phyloP scores from a whole-genome alignment of 2,113 vertebrate genomes.

The Oenanthe oenanthe region DNA sequence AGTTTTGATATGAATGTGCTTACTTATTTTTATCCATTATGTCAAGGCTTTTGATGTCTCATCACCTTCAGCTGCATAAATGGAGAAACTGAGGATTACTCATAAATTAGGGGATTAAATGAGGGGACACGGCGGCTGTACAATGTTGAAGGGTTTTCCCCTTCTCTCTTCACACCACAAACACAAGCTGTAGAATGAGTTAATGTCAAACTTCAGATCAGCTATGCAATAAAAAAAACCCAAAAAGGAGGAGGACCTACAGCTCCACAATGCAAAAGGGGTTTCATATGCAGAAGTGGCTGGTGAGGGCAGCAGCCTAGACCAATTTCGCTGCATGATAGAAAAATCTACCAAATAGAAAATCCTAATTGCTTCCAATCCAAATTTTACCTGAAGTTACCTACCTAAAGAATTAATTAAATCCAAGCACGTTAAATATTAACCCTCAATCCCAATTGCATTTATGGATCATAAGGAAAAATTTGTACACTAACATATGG shows the following conservation, averaged over 20 bases:
- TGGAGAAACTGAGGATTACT: neutral
- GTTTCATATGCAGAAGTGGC: neutral
- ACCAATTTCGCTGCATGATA: neutral
- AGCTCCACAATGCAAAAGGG: neutral
- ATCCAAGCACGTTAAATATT: conserved; percentile 80
- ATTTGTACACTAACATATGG: conserved; percentile 80
- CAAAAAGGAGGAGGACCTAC: neutral
- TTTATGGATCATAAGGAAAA: conserved; percentile 81
- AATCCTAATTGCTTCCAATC: neutral
- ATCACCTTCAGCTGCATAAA: neutral
- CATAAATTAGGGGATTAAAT: neutral
- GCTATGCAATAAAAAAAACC: neutral
- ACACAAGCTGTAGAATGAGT: neutral
- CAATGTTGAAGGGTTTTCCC: neutral
- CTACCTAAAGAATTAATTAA: conserved; percentile 80
- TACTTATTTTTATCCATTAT: neutral
- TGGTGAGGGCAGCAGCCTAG: neutral
- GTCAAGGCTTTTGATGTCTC: neutral
- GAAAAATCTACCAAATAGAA: neutral
- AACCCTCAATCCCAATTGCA: neutral
- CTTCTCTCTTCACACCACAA: neutral
- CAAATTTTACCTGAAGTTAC: neutral
- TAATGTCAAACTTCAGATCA: neutral
- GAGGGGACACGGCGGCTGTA: neutral
- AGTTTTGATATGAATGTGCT: neutral